Evolutionary conservation across 1,140 invertebrate genomes (phyloP), one percentile per base, ranked within the genome.

Genomic region (Diachasmimorpha longicaudata): DNA sequence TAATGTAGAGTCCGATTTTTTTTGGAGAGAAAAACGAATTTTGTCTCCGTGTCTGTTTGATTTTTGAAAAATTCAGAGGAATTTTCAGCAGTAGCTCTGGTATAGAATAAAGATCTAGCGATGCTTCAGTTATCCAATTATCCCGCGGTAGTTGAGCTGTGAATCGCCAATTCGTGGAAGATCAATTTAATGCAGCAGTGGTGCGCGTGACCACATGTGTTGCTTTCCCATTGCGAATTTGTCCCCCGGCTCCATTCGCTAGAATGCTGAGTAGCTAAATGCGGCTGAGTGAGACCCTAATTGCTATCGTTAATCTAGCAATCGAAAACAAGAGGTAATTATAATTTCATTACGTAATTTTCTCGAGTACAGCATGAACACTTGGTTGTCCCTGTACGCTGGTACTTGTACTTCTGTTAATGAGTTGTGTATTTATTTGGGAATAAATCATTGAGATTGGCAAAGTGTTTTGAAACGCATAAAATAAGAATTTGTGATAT

Each of bases 111-210:
- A 58, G 52, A 55, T 31, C 31, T 31, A 6, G 14, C 39, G 42
- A 66, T 42, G 72, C 39, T 48, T 48, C 39, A 39, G 44, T 74
- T 74, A 74, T 74, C 42, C 72, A 68, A 74, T 74, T 74, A 74
- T 23, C 39, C 66, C 10, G 14, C 52, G 42, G 5, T 44, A 48
- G 36, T 42, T 31, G 42, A 69, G n/a, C 72, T 39, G 58, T 67
- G 58, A 74, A 67, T 74, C 42, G 58, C 3, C 72, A 52, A 74
- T 31, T 58, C 19, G n/a, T 16, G 58, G 9, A 74, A 74, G 67
- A 74, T 74, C 63, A 74, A 74, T 74, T 58, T 13, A 68, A 31
- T 73, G 9, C 42, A 21, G 25, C 21, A 25, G 0, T 63, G 52
- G 31, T 19, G 14, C 19, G 55, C 19, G 31, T 66, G 52, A 63